Conservation (phyloP, 2,797 vertebrate genomes). For the Periophthalmus magnuspinnatus region DNA sequence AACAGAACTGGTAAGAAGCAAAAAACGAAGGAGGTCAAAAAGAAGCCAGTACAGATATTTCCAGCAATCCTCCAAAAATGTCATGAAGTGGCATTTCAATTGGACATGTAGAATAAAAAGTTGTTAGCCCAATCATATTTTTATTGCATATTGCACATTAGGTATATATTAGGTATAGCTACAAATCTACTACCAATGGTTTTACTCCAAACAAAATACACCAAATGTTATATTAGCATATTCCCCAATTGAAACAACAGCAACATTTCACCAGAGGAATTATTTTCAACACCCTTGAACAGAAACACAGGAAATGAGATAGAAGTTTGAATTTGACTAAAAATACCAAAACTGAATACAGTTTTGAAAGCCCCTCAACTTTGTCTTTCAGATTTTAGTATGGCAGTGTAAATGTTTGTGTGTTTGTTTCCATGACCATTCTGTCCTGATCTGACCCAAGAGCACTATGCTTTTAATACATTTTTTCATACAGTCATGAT, state of each 20-base stretch:
- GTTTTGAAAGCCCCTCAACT: neutral
- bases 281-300: constrained; percentile 14
- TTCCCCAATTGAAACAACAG: neutral
- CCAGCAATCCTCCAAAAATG: constrained; percentile 27
- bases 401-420: neutral
- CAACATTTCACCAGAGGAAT: neutral
- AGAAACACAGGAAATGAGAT: constrained; percentile 6
- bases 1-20: neutral
- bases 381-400: neutral
- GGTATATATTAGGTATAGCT: neutral
- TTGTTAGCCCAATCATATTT: neutral
- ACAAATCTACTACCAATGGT: neutral
- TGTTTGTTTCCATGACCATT: neutral
- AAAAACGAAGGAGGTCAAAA: neutral
- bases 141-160: neutral
- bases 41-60: neutral
- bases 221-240: neutral
- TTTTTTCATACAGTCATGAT: constrained; percentile 7
- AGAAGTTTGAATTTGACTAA: constrained; percentile 25
- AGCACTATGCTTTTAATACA: neutral
- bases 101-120: constrained; percentile 15
- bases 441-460: neutral
- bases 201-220: neutral
- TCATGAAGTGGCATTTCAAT: constrained; percentile 31
- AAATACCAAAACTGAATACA: constrained; percentile 5